Evolutionary conservation across 35 echinoderm and acorn worm species (phyloP).

Genomic region (Ptychodera flava): DNA sequence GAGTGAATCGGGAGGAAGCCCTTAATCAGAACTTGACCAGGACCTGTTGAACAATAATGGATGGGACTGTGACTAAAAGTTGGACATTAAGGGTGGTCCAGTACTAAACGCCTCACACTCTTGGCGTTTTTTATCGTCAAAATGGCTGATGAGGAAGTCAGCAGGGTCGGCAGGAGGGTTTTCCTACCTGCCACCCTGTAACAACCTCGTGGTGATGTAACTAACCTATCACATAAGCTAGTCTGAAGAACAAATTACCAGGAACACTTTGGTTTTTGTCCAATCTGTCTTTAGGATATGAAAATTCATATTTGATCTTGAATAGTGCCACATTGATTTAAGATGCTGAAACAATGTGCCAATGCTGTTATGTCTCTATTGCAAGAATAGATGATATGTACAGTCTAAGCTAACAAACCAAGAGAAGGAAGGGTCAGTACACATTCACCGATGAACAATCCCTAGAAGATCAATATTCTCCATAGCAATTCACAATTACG

Average conservation of each 20-base stretch:
- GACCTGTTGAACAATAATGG: neutral
- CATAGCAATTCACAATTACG: neutral
- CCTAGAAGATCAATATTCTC: neutral
- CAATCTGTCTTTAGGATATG: neutral
- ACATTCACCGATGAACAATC: neutral
- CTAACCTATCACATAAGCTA: neutral
- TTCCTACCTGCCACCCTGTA: neutral
- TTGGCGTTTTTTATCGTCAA: neutral
- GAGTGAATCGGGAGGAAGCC: too few relatives aligned
- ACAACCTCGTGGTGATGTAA: neutral
- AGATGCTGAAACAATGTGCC: neutral
- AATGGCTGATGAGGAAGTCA: neutral
- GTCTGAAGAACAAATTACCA: neutral
- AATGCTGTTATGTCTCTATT: neutral
- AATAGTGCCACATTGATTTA: neutral
- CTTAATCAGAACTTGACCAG: neutral
- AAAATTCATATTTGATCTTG: neutral
- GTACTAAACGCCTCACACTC: neutral
- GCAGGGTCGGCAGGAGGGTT: neutral
- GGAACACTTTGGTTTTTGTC: neutral
- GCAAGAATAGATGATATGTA: neutral
- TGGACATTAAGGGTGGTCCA: neutral
- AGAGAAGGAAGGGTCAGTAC: neutral
- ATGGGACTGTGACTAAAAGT: neutral
- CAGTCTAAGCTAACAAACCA: neutral